Evolutionary conservation across 2,797 vertebrate species (phyloP), one percentile per base, ranked within the genome.

Genomic region (Pantherophis vulpinus): DNA sequence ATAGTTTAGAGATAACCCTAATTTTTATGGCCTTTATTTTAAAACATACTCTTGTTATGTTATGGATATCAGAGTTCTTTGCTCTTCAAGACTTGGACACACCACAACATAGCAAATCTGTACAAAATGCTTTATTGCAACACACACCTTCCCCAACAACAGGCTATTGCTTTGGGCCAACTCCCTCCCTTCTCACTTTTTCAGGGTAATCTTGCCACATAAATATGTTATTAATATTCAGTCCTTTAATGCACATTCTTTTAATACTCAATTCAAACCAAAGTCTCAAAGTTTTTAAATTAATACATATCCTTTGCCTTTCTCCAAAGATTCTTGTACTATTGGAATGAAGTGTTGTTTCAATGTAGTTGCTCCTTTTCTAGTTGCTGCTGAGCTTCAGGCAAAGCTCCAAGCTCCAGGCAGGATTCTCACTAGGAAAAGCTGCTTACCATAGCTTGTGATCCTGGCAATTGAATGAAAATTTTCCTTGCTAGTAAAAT

Each of bases 11-110:
- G 61, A 54, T 94, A 91, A 94, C 87, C 23, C 83, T 93, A 18
- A 87, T 96, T 95, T 95, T 29, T 32, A 90, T 0, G 18, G 58
- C 32, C 61, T 88, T 47, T 95, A 87, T 95, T 6, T 91, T 87
- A 54, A 1, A 7, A 94, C 59, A 29, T 91, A 12, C 0, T 2
- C 18, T 93, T 27, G 58, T 66, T 56, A 59, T 47, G 60, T 42
- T 63, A 79, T 70, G 93, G 55, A 70, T 70, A 14, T 70, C 66
- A 70, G 66, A 70, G 14, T 70, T 32, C 13, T 70, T 70, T 32
- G 13, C 16, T 70, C 13, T 32, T 32, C 29, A 70, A 70, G 63
- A 32, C 66, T 32, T 70, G n/a, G 66, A 32, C 66, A 32, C 66
- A 6, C 5, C 66, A 70, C n/a, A 70, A 5, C 66, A 70, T 70